These are phyloP conservation scores for Botia almorhae DNA, from an alignment of 2,797 vertebrate genomes.

Conservation along the genomic window DNA sequence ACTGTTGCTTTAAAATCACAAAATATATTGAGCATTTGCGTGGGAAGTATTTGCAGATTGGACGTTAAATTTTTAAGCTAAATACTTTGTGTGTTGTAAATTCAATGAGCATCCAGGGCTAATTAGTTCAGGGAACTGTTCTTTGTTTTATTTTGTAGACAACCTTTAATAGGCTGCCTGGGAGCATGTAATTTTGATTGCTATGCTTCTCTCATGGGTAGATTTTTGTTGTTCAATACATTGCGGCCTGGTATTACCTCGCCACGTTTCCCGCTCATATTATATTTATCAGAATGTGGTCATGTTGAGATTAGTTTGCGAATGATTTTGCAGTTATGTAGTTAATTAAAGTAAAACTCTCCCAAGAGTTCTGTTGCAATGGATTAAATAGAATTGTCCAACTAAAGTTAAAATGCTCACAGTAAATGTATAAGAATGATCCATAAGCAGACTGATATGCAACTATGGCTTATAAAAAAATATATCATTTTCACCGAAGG, in stretches of 20 bases:
- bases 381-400: conserved; percentile 23
- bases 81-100: conserved; percentile 46
- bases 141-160: conserved; percentile 60
- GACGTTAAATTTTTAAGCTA: conserved; percentile 25
- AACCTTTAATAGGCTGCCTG: conserved; percentile 46
- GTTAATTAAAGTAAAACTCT: conserved; percentile 55
- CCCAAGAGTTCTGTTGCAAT: conserved; percentile 10
- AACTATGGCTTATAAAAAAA: background rate
- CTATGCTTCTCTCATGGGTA: conserved; percentile 51
- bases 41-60: conserved; percentile 10
- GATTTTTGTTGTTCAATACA: conserved; percentile 40
- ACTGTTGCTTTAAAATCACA: conserved; percentile 1
- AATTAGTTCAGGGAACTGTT: conserved; percentile 60
- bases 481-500: background rate
- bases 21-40: conserved; percentile 17
- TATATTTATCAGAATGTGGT: conserved; percentile 53
- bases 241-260: conserved; percentile 44
- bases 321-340: conserved; percentile 39
- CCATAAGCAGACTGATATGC: background rate
- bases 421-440: background rate
- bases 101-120: conserved; percentile 50
- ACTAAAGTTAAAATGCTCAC: background rate
- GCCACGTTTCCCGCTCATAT: conserved; percentile 27
- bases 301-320: conserved; percentile 50
- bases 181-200: conserved; percentile 56